Percentiles rank a stretch among this genome's conserved stretches.
Conservation (phyloP, 1,140 invertebrate genomes). For the Ceratoteleas bidentatus region DNA sequence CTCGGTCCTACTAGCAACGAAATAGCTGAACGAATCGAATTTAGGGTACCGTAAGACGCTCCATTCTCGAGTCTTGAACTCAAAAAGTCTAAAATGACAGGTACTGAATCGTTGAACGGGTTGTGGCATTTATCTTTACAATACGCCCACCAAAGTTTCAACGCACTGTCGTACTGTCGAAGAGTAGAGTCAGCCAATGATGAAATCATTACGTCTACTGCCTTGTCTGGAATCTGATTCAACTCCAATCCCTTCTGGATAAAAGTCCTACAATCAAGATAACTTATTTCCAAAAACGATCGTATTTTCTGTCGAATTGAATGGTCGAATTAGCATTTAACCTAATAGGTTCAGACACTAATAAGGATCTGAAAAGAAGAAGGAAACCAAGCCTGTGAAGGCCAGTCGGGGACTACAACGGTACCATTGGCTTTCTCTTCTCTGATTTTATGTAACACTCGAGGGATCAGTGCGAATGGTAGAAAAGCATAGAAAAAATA, state of each 20-base stretch:
- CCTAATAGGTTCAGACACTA: constrained; percentile 12
- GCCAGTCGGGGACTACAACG: constrained; percentile 28
- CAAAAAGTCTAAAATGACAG: constrained; percentile 40
- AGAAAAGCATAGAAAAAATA: constrained; percentile 49
- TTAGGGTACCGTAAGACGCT: constrained; percentile 45
- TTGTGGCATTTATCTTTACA: not conserved
- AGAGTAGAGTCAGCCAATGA: constrained; percentile 11
- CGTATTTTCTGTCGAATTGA: constrained; percentile 33
- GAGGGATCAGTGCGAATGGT: constrained; percentile 24
- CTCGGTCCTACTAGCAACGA: constrained; percentile 43
- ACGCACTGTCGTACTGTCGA: constrained; percentile 19
- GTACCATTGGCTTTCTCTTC: constrained; percentile 12
- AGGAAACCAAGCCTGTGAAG: constrained; percentile 37
- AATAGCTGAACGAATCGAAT: constrained; percentile 63
- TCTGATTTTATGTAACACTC: constrained; percentile 16
- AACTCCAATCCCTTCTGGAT: constrained; percentile 30
- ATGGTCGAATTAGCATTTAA: constrained; percentile 23
- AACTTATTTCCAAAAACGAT: constrained; percentile 29
- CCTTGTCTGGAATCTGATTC: not conserved
- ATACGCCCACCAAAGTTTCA: constrained; percentile 26
- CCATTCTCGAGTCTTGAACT: constrained; percentile 35
- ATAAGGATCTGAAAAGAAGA: constrained; percentile 15
- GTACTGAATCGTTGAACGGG: constrained; percentile 16
- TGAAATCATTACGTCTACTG: constrained; percentile 17
- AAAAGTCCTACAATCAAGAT: constrained; percentile 35